phyloP scores from a whole-genome alignment of 2,113 vertebrate genomes.

The Muscicapa adusta region DNA sequence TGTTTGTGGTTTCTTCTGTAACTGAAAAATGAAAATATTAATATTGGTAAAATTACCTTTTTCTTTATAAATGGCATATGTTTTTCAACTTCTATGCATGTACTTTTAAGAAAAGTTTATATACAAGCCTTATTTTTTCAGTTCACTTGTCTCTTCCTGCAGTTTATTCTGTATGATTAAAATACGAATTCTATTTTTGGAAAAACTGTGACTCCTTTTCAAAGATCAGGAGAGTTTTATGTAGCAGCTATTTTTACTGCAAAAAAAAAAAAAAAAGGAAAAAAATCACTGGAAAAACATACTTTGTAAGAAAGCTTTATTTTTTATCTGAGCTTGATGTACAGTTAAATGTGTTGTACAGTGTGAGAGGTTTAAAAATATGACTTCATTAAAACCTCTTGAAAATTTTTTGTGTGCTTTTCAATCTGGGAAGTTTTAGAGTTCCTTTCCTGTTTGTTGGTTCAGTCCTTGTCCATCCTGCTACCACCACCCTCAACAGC shows the following conservation, averaged over 20 bases:
- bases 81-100: slow-evolving; percentile 71
- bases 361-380: slow-evolving; percentile 29
- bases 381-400: slow-evolving; percentile 41
- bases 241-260: slow-evolving; percentile 84
- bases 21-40: slow-evolving; percentile 57
- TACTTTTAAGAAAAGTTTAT: slow-evolving; percentile 55
- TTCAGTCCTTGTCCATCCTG: background rate
- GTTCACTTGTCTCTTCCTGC: slow-evolving; percentile 42
- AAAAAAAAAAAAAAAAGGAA: slow-evolving; percentile 4
- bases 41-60: slow-evolving; percentile 57
- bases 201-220: slow-evolving; percentile 75
- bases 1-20: slow-evolving; percentile 55
- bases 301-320: slow-evolving; percentile 78
- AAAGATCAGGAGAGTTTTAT: slow-evolving; percentile 73
- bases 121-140: slow-evolving; percentile 64
- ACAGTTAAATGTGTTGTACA: slow-evolving; percentile 28
- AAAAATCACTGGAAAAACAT: slow-evolving; percentile 72
- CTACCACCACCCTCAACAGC: background rate
- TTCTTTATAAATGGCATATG: slow-evolving; percentile 65
- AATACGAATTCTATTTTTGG: slow-evolving; percentile 79
- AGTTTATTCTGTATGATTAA: slow-evolving; percentile 62
- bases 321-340: slow-evolving; percentile 71
- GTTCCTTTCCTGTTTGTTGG: background rate
- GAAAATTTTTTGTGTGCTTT: background rate
- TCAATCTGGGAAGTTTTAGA: background rate